phyloP scores from a whole-genome alignment of 2,113 vertebrate genomes.

The Plecturocebus donacophilus region DNA sequence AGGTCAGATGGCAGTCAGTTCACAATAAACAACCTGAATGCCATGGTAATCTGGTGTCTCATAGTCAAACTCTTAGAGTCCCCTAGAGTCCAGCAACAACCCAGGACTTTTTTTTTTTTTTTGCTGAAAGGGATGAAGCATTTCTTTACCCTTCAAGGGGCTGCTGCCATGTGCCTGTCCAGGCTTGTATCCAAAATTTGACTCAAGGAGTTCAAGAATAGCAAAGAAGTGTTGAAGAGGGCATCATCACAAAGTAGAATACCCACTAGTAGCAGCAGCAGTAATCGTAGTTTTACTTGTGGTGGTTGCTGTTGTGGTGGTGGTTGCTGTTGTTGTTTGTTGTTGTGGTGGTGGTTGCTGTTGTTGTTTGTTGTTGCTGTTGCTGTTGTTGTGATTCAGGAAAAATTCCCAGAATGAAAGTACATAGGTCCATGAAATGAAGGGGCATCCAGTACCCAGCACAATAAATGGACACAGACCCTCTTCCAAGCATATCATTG shows the following conservation, averaged over 20 bases:
- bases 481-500: neutral
- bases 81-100: neutral
- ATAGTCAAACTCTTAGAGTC: neutral
- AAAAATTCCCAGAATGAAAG: neutral
- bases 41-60: neutral
- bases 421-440: neutral
- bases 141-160: neutral
- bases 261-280: neutral
- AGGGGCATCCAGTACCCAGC: neutral
- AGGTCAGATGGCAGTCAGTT: neutral
- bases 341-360: too few relatives aligned
- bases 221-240: neutral
- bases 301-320: too few relatives aligned
- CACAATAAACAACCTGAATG: neutral
- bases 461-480: neutral
- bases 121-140: too few relatives aligned
- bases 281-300: too few relatives aligned
- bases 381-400: neutral
- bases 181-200: too few relatives aligned
- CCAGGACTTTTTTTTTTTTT: neutral
- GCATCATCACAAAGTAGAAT: neutral
- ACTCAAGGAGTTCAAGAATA: neutral
- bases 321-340: too few relatives aligned
- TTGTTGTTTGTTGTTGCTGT: too few relatives aligned
- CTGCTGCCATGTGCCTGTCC: neutral